phyloP scores from a whole-genome alignment of 2,113 vertebrate genomes.

The Oncorhynchus gorbuscha region DNA sequence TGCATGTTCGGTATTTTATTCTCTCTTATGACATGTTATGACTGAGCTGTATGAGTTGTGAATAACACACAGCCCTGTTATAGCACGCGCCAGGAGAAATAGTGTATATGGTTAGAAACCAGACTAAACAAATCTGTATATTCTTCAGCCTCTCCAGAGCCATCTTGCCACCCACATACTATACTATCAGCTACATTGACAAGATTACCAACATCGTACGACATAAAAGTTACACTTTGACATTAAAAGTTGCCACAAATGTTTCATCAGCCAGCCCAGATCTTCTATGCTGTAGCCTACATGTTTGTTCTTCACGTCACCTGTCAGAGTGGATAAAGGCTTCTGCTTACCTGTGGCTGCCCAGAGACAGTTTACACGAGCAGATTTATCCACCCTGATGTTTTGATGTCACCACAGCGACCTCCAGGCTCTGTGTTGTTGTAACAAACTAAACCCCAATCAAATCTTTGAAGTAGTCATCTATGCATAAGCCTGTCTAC shows the following conservation, averaged over 20 bases:
- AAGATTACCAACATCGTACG: background rate
- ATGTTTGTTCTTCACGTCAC: constrained; percentile 55
- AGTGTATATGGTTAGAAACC: too few relatives aligned
- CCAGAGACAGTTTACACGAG: constrained; percentile 56
- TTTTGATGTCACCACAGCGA: constrained; percentile 73
- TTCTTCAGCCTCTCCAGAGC: too few relatives aligned
- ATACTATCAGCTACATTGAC: background rate
- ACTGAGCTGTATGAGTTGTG: background rate
- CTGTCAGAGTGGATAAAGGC: constrained; percentile 74
- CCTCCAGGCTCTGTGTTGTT: constrained; percentile 68
- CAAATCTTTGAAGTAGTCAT: constrained; percentile 81
- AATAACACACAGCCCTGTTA: background rate
- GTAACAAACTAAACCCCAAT: constrained; percentile 74
- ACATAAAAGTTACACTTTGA: constrained; percentile 58
- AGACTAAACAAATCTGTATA: too few relatives aligned
- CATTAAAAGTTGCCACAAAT: constrained; percentile 29
- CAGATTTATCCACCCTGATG: constrained; percentile 77
- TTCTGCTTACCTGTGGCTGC: constrained; percentile 75
- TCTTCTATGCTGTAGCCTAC: constrained; percentile 24
- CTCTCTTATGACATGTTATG: background rate
- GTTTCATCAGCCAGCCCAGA: constrained; percentile 51
- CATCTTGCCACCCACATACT: background rate
- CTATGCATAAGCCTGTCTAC: constrained; percentile 74
- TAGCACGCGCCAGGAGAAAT: too few relatives aligned
- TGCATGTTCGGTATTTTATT: background rate